phyloP scores from a whole-genome alignment of 2,113 vertebrate species.

The Daubentonia madagascariensis region DNA sequence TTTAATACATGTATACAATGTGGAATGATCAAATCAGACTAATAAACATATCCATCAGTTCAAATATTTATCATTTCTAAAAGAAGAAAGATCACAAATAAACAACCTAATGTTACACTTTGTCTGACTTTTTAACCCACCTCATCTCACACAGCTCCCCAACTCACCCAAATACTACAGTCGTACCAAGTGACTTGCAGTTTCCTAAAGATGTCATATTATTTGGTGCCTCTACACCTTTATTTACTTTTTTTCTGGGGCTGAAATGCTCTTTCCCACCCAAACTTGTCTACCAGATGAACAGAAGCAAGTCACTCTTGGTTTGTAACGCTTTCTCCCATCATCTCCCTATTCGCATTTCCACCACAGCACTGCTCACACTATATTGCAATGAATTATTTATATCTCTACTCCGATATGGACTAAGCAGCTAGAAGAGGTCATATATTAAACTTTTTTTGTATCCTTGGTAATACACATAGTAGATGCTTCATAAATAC shows the following conservation, averaged over 20 bases:
- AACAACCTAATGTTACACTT: not conserved
- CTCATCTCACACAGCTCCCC: not conserved
- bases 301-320: not conserved
- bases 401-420: not conserved
- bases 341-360: not conserved
- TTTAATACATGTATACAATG: not conserved
- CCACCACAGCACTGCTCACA: not conserved
- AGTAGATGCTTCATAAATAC: not conserved
- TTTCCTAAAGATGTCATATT: not conserved
- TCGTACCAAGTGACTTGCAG: not conserved
- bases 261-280: not conserved
- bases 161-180: not conserved
- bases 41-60: not conserved
- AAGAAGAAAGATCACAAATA: not conserved
- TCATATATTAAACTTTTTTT: not conserved
- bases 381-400: not conserved
- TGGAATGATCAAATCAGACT: not conserved
- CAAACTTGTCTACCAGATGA: not conserved
- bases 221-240: not conserved
- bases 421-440: not conserved
- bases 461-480: not conserved
- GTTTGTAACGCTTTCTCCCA: not conserved
- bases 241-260: not conserved
- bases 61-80: not conserved
- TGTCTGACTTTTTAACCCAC: not conserved